Base-by-base conservation (phyloP, 1,140 invertebrate species). In the Ceratitis capitata region DNA sequence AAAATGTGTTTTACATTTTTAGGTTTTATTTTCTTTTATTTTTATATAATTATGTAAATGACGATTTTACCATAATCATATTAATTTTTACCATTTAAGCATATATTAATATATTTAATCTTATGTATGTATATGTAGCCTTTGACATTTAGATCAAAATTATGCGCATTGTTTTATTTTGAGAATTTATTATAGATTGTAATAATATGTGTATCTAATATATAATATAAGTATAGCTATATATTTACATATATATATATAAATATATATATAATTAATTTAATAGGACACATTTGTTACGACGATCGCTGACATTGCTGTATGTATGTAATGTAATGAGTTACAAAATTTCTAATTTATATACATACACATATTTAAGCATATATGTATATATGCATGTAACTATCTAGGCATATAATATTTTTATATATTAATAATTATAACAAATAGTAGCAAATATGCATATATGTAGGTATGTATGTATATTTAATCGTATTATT, bases 381-480 rank as follows among this genome's bases (percentile, higher is more conserved):
- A 32, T 26, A 45, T 69, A 69, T 69, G 6, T 64, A 64, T 32
- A 26, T 39, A 61, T 64, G 12, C 39, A n/a, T 19, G 39, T 78
- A n/a, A n/a, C n/a, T n/a, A n/a, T n/a, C n/a, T n/a, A n/a, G n/a
- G n/a, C n/a, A n/a, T n/a, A n/a, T n/a, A n/a, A 64, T 9, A 6
- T 69, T 39, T 69, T 12, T 19, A 69, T 69, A 9, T 39, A 69
- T 3, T 69, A 69, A 69, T 39, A 69, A 69, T 69, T 69, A 69
- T 42, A 39, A 42, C 32, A 69, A 56, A 16, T 61, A 69, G 64
- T 78, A 78, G 69, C n/a, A 78, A 78, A 47, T 39, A 47, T 78
- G 45, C 6, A 78, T 78, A 45, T 45, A 78, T 78, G 45, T 26
- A 7, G n/a, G n/a, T n/a, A n/a, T n/a, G 12, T 61, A 61, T 6